Evolutionary conservation across 2,797 vertebrate species (phyloP), one percentile per base, ranked within the genome.

Genomic region (Megaceryle alcyon): DNA sequence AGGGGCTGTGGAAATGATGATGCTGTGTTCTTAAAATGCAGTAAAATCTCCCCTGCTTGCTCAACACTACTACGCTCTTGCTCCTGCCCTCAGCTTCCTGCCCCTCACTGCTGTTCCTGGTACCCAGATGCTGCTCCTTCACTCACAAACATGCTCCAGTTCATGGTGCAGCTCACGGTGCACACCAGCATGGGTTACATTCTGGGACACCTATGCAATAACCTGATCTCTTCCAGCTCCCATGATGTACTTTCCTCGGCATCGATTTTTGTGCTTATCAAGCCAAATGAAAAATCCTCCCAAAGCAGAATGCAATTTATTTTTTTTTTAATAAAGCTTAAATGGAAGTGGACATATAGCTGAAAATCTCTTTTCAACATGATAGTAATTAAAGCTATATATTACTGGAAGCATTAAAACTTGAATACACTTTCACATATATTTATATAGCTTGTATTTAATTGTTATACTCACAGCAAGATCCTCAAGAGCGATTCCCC

Each of bases 311-410:
- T 15, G 86, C 79, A 79, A 85, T 87, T 92, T 91, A 44, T 53
- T 53, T 95, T 77, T 77, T 35, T 35, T 49, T 82, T 73, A 91
- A 88, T 94, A 81, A 92, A 86, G 29, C 73, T 86, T 37, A 11
- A 59, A 48, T 63, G 51, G 60, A 63, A 78, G 43, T 44, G 64
- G 28, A 63, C 84, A 31, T 12, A 59, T 91, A 53, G 37, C 48
- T 6, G 63, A n/a, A 39, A 66, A 86, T 61, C 51, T 72, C 49
- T 86, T 76, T 69, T 29, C 56, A 46, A 8, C 8, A 35, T 17
- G 49, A 37, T 33, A 19, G 33, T 89, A 94, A 95, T 92, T 73
- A 95, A 94, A 94, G 61, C 82, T 54, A 26, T 94, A 59, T 37
- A 78, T 91, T 94, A 78, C 65, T 43, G 41, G 78, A 17, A 29